Conservation (phyloP, 2,113 vertebrate species). For the Balaenoptera acutorostrata region DNA sequence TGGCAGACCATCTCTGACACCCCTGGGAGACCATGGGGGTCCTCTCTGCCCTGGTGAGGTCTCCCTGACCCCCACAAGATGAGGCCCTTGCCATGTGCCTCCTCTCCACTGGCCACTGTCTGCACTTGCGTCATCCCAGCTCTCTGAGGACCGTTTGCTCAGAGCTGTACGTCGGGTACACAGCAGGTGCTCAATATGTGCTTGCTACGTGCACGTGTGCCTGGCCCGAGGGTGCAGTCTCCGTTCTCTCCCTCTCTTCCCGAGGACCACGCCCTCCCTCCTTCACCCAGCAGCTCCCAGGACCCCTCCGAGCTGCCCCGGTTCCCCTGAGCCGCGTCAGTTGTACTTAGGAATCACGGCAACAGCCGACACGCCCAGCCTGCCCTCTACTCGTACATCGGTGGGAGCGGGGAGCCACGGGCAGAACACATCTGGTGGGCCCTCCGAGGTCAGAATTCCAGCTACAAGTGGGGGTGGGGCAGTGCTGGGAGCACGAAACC, state of each 20-base stretch:
- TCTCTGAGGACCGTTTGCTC: not conserved
- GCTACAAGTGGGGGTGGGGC: not conserved
- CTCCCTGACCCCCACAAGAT: not conserved
- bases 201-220: rapidly evolving
- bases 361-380: rapidly evolving
- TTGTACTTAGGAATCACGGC: not conserved
- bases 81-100: rapidly evolving
- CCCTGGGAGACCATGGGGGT: not conserved
- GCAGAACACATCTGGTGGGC: not conserved
- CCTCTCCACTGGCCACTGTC: not conserved
- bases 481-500: not conserved
- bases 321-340: rapidly evolving
- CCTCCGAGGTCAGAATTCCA: not conserved
- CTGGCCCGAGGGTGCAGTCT: rapidly evolving
- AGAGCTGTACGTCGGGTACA: not conserved
- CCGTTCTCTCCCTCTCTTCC: not conserved
- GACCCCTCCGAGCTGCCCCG: rapidly evolving
- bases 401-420: rapidly evolving
- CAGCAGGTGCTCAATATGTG: not conserved
- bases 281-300: too few relatives aligned
- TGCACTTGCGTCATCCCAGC: rapidly evolving
- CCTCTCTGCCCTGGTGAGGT: not conserved
- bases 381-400: rapidly evolving
- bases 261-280: rapidly evolving
- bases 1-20: not conserved